Evolutionary conservation across 2,797 vertebrate species (phyloP), one percentile per base, ranked within the genome.

Genomic region (Argentina silus): DNA sequence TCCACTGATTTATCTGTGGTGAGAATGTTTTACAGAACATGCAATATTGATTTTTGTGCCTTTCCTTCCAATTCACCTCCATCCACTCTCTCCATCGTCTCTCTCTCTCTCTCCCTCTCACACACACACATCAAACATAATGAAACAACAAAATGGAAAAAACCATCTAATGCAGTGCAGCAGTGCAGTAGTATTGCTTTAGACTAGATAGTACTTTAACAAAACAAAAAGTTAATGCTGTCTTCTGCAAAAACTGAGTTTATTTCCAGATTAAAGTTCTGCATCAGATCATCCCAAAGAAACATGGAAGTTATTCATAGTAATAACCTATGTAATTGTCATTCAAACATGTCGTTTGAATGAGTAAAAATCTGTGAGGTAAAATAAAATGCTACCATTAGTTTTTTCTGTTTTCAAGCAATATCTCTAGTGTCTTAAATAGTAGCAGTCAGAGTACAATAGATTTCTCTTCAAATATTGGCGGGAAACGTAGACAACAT

Each of bases 1-100:
- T 67, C 74, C 85, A 71, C 87, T 89, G 86, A 92, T 91, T 93
- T 92, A 87, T 89, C 89, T 83, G 85, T 14, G 51, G 69, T 19
- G 72, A 73, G 70, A 83, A 82, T 51, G 81, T 64, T 87, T 79
- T 80, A 88, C 78, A 86, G 81, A 90, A 92, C 81, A 82, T 69
- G 73, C 55, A 63, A 78, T 21, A 85, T 85, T 81, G 88, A 79
- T 83, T 82, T 70, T 77, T 79, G 75, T 77, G 69, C 69, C 67
- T 70, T 76, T 75, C 73, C 75, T 57, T 68, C 75, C 69, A 63
- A 69, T 42, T 19, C 21, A 10, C 60, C 72, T 53, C 53, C 66
- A 63, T 44, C 70, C 59, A 17, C 51, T 53, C 51, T 15, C 42
- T 63, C 61, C 55, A 21, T 57, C 55, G n/a, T 27, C 43, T 56